These are phyloP conservation scores for Neopelma chrysocephalum DNA, from an alignment of 2,797 vertebrate species.

Conservation along the genomic window DNA sequence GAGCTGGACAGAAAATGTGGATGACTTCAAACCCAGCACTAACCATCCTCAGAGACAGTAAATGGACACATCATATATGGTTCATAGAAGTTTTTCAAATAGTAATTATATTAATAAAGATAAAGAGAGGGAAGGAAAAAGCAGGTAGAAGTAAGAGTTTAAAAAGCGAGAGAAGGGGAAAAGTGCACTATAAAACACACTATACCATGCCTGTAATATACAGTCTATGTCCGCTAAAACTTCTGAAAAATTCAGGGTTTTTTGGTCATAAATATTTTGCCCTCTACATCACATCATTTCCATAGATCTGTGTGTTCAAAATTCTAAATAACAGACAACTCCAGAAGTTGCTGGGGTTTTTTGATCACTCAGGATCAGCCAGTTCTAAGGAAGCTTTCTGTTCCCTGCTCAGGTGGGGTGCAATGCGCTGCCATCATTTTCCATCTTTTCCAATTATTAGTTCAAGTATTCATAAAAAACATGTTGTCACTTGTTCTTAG, in stretches of 20 bases:
- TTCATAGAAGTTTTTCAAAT: background rate
- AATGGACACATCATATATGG: background rate
- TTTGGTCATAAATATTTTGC: background rate
- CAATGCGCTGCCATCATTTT: background rate
- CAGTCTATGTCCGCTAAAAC: background rate
- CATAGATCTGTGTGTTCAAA: background rate
- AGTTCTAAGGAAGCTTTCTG: background rate
- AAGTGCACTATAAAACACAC: background rate
- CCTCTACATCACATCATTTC: background rate
- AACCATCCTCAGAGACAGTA: background rate
- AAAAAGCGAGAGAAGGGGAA: background rate
- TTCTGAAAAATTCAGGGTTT: background rate
- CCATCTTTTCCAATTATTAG: background rate
- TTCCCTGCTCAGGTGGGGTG: background rate
- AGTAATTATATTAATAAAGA: background rate
- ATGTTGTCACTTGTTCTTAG: background rate
- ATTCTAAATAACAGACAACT: background rate
- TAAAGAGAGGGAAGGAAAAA: background rate
- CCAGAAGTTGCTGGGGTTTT: background rate
- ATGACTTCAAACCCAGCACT: background rate
- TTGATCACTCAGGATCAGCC: background rate
- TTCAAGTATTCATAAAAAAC: background rate
- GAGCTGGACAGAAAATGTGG: background rate
- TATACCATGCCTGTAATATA: fast-evolving
- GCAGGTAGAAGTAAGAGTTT: background rate